A percentile compares a stretch with the other conserved stretches of the same genome.
Evolutionary conservation across 1,140 invertebrate genomes (phyloP).

Genomic region (Scylla paramamosain): DNA sequence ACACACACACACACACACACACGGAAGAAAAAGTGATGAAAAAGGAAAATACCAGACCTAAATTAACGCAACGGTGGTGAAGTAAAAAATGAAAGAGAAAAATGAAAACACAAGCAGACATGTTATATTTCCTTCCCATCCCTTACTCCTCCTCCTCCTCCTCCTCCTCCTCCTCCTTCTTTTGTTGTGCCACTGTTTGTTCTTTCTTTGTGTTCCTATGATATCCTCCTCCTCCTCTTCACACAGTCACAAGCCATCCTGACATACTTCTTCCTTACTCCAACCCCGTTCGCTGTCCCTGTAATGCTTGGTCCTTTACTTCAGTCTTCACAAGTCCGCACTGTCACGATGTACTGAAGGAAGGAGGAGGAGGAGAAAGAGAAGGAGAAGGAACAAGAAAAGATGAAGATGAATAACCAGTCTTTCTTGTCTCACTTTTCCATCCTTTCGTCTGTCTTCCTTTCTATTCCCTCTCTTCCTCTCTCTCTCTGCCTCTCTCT

Average conservation of each 20-base stretch:
- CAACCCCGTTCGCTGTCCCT: too few relatives aligned
- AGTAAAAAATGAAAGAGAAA: neutral
- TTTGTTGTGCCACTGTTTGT: too few relatives aligned
- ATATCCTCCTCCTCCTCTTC: neutral
- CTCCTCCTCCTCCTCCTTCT: neutral
- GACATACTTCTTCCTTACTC: too few relatives aligned
- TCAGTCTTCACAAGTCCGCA: too few relatives aligned
- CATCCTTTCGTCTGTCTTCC: neutral
- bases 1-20: too few relatives aligned
- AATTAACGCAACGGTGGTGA: neutral
- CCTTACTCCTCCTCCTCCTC: neutral
- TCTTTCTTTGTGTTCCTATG: neutral
- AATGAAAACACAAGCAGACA: neutral
- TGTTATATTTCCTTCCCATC: neutral
- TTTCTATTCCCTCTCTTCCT: neutral
- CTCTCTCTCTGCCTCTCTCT: neutral
- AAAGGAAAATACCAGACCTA: too few relatives aligned
- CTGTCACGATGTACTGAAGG: too few relatives aligned
- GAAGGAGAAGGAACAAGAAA: too few relatives aligned
- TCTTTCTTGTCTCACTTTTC: neutral
- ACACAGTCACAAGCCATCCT: neutral
- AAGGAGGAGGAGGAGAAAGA: too few relatives aligned
- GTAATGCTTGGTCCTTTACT: too few relatives aligned
- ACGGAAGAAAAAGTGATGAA: too few relatives aligned
- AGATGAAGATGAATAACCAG: too few relatives aligned